Base-by-base conservation (phyloP, 2,797 vertebrate genomes). In the Streptopelia turtur region DNA sequence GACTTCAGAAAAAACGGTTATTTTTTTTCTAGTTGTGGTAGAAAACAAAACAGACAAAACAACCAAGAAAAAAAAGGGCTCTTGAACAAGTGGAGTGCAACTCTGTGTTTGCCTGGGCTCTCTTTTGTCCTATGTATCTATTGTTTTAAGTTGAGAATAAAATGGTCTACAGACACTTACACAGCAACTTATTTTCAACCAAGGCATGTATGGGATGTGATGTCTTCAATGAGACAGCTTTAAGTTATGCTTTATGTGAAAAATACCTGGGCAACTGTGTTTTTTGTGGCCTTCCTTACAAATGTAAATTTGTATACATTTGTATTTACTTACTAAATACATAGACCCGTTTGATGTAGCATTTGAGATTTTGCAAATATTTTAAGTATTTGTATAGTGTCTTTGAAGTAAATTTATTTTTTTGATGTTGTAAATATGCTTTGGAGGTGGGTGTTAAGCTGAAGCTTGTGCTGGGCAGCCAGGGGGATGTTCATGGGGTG, bases 261-360 rank as follows among this genome's bases (percentile, higher is more conserved):
- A 6, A 49, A 41, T 43, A 27, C 3, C 10, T 28, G 16, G 39
- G 10, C 3, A 37, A 10, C 0, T 49, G 13, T 4, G 27, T 15
- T 16, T 60, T 18, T 57, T 47, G 22, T 17, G 9, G 12, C 16
- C 15, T 78, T 43, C 16, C 41, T 43, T 43, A 43, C 43, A 43
- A 18, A 43, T 43, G 17, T 18, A 43, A 43, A 43, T 27, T 70
- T 75, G 22, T 64, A 17, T 63, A 27, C 25, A 6, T 53, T 17
- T 49, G 1, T 27, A 6, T 69, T 57, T 49, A n/a, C 6, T 52
- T 23, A 24, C 4, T 47, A 16, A 61, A 28, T 30, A 3, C 7
- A 7, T 9, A 37, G 39, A 5, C 16, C 21, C 56, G 3, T 33
- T 80, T 69, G 10, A 9, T 61, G 31, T 33, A 66, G 24, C 8